Evolutionary conservation across 2,113 vertebrate genomes (phyloP), one percentile per base, ranked within the genome.

Genomic region (Crocuta crocuta): DNA sequence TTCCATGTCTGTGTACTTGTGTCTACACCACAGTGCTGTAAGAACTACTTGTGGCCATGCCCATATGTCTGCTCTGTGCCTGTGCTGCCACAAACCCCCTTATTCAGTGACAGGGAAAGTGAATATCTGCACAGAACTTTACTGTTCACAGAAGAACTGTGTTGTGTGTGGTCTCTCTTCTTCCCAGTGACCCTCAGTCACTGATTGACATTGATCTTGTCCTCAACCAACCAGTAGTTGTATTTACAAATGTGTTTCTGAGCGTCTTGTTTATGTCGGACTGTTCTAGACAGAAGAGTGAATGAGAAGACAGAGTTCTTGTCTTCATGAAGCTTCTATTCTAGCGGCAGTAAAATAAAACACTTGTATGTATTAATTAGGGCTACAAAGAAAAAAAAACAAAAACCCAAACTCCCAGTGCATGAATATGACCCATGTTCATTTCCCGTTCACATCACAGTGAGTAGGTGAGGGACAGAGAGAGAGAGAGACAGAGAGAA

Each of bases 251-350:
- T 45, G 21, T 88, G 58, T 96, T 84, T 82, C 35, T 53, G 48
- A 70, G n/a, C 19, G 74, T 83, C 76, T 70, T 87, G 61, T 86
- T 63, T 78, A 76, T 31, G 17, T 82, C 82, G 87, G 61, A 79
- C 24, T 88, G 4, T 61, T 81, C 26, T 66, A 91, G 50, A 39
- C 19, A 74, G 24, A 89, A 26, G 15, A 10, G 13, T 53, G 33
- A 80, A 61, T 63, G 58, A 61, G 50, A 89, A 76, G 45, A 76
- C 2, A 39, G 66, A 71, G 21, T 61, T 89, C 61, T 78, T 92
- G 21, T 84, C 82, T 89, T 85, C 45, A 10, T n/a, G 61, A 89
- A 61, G 53, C 76, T 94, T 88, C 31, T 23, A 12, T 81, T 88
- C 43, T 2, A 15, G 31, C 83, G 55, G 35, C 43, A 33, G 43